Evolutionary conservation across 64 coral and sea anemone species (phyloP).

Genomic region (Montipora efflorescens): DNA sequence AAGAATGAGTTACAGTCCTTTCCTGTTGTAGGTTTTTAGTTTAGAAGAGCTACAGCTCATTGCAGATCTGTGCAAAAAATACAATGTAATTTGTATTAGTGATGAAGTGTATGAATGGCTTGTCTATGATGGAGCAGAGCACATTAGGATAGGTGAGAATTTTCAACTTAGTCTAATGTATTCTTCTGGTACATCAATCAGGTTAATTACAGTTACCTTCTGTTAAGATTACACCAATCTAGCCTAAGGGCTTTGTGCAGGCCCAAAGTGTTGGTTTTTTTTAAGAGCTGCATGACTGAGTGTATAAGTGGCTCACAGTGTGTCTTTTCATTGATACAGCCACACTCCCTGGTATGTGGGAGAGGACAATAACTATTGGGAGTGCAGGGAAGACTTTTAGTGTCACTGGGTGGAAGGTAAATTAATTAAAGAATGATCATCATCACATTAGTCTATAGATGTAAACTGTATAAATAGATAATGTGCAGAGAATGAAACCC

Average conservation of each 20-base stretch:
- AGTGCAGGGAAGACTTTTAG: slow-evolving; percentile 95
- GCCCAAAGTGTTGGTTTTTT: no score
- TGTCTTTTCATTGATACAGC: slow-evolving; percentile 32
- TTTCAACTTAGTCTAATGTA: background rate
- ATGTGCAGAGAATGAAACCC: background rate
- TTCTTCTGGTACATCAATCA: no score
- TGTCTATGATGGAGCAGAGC: slow-evolving; percentile 82
- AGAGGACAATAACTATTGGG: slow-evolving; percentile 90
- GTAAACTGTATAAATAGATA: no score
- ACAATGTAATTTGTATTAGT: slow-evolving; percentile 96
- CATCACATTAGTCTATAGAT: no score
- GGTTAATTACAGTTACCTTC: no score
- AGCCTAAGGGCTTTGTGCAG: no score
- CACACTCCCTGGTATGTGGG: slow-evolving; percentile 97
- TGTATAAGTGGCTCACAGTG: background rate
- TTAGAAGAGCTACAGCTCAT: slow-evolving; percentile 86
- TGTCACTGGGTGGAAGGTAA: slow-evolving; percentile 97
- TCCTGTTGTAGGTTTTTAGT: slow-evolving; percentile 77
- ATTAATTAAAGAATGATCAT: no score
- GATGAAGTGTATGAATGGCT: slow-evolving; percentile 99
- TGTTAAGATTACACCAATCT: no score
- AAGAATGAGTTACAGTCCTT: no score
- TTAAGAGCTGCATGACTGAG: no score
- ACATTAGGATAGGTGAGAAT: slow-evolving; percentile 85
- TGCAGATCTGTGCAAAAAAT: slow-evolving; percentile 83